phyloP scores from a whole-genome alignment of 2,113 vertebrate genomes.

The Empidonax alnorum region DNA sequence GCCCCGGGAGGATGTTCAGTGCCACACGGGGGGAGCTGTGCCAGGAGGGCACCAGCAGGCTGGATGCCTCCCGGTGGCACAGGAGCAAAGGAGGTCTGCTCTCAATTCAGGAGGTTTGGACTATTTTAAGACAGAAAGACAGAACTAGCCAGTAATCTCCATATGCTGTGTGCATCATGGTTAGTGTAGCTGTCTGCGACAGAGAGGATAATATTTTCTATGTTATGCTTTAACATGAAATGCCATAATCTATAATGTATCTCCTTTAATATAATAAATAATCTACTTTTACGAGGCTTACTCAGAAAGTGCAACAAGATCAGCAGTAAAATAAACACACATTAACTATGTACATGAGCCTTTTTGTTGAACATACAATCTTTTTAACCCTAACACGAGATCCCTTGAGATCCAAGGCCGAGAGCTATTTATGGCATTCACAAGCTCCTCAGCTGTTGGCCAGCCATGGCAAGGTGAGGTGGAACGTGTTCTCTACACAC shows the following conservation, averaged over 20 bases:
- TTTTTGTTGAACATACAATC: constrained; percentile 17
- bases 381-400: not conserved
- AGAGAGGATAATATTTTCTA: not conserved
- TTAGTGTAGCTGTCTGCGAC: not conserved
- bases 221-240: not conserved
- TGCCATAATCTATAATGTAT: not conserved
- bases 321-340: constrained; percentile 39
- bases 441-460: not conserved
- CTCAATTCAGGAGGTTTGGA: not conserved
- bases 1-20: not conserved
- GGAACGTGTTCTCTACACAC: not conserved
- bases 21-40: not conserved
- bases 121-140: constrained; percentile 3
- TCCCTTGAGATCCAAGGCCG: not conserved
- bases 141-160: constrained; percentile 17
- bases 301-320: constrained; percentile 45
- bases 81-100: not conserved
- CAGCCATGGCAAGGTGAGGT: not conserved
- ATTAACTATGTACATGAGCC: constrained; percentile 38
- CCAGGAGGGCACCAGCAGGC: not conserved
- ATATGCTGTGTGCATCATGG: not conserved
- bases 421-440: accelerated
- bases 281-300: constrained; percentile 35
- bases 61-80: not conserved
- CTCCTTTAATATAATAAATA: constrained; percentile 50